Evolutionary conservation across 2,888 invertebrate species (phyloP).

Genomic region (Lasiommata megera): DNA sequence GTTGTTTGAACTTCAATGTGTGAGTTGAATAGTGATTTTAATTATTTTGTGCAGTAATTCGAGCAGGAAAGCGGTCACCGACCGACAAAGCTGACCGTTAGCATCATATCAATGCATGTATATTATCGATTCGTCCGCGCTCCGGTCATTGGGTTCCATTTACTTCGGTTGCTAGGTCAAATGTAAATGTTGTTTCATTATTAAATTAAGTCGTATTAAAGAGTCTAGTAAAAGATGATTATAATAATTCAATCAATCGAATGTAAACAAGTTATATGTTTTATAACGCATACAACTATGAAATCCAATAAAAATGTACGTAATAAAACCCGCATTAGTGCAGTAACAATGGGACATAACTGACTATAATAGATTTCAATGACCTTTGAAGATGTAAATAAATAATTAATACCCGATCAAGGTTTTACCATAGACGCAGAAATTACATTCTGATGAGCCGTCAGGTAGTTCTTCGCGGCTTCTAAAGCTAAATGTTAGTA

Average conservation of each 20-base stretch:
- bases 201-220: neutral
- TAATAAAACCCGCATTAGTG: too few relatives aligned
- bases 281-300: too few relatives aligned
- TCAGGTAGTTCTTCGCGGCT: too few relatives aligned
- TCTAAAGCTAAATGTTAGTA: too few relatives aligned
- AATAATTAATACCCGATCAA: too few relatives aligned
- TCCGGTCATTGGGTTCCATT: constrained; percentile 30
- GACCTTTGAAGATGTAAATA: too few relatives aligned
- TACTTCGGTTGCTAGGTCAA: constrained; percentile 23
- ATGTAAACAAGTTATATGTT: too few relatives aligned
- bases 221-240: neutral
- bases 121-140: constrained; percentile 34
- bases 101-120: constrained; percentile 30
- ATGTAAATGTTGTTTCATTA: constrained; percentile 8
- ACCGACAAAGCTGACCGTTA: constrained; percentile 33
- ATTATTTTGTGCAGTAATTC: constrained; percentile 33
- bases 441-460: too few relatives aligned
- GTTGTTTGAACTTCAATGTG: neutral
- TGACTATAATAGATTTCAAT: too few relatives aligned
- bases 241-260: neutral
- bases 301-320: too few relatives aligned
- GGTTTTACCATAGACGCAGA: too few relatives aligned
- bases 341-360: too few relatives aligned
- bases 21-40: constrained; percentile 25
- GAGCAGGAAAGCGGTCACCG: constrained; percentile 33